Evolutionary conservation across 2,113 vertebrate genomes (phyloP).

Genomic region (Pelecanoides urinatrix): DNA sequence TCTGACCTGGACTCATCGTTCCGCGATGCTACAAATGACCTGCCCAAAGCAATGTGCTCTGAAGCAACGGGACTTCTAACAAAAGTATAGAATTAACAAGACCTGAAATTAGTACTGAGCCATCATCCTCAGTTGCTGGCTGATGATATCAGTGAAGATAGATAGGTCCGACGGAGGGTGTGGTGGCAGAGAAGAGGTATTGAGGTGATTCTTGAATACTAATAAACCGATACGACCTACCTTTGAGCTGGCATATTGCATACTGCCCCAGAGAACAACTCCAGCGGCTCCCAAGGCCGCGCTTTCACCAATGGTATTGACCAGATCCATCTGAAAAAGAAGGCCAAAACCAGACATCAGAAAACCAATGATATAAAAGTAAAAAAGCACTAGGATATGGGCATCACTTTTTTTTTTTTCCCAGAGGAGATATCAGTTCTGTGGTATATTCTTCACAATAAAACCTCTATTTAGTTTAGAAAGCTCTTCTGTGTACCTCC

Average conservation of each 20-base stretch:
- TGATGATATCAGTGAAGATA: not conserved
- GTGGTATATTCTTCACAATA: not conserved
- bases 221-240: not conserved
- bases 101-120: not conserved
- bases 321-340: conserved; percentile 81
- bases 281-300: conserved; percentile 87
- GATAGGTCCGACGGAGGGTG: not conserved
- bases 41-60: not conserved
- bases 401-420: not conserved
- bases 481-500: not conserved
- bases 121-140: accelerated
- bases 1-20: not conserved
- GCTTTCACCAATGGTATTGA: conserved; percentile 88
- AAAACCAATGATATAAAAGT: not conserved
- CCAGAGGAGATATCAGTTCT: not conserved
- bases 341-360: not conserved
- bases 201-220: not conserved
- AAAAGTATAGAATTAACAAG: not conserved
- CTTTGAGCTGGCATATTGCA: conserved; percentile 70
- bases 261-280: conserved; percentile 87
- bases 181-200: not conserved
- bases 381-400: not conserved
- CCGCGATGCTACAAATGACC: not conserved
- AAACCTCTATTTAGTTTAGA: not conserved
- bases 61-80: not conserved